Percentiles rank a stretch among this genome's conserved stretches.
These are phyloP conservation scores for Hydractinia symbiolongicarpus DNA, from an alignment of 30 jellyfish, hydroid and myxozoan species.

Conservation along the genomic window DNA sequence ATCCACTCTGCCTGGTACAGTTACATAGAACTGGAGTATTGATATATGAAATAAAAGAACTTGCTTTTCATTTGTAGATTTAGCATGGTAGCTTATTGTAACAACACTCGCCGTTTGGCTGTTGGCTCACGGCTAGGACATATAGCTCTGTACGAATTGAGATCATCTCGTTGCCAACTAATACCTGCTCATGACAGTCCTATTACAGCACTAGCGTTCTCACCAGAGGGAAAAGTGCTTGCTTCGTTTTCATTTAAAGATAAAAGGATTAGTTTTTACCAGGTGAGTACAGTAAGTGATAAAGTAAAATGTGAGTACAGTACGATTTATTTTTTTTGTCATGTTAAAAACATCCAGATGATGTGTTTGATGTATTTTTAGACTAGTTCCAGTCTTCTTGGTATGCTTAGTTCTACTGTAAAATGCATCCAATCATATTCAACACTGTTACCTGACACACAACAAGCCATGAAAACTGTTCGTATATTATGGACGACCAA, in stretches of 20 bases:
- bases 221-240: conserved; percentile 93
- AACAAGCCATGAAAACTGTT: conserved; percentile 33
- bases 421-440: conserved; percentile 75
- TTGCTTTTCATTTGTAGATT: conserved; percentile 40
- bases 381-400: conserved; percentile 89
- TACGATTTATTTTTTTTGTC: neutral
- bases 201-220: conserved; percentile 71
- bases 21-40: too few species aligned
- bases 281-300: conserved; percentile 45
- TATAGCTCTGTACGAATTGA: conserved; percentile 85
- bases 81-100: conserved; percentile 88
- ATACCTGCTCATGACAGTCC: conserved; percentile 78
- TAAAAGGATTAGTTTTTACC: conserved; percentile 75
- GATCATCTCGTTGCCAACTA: conserved; percentile 85
- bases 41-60: too few species aligned
- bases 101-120: conserved; percentile 88
- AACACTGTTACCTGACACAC: conserved; percentile 42
- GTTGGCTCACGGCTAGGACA: conserved; percentile 97
- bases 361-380: conserved; percentile 24
- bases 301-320: neutral
- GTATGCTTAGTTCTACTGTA: conserved; percentile 88
- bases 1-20: too few species aligned
- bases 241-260: conserved; percentile 85
- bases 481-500: conserved; percentile 72
- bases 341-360: neutral